Evolutionary conservation across 1,140 invertebrate genomes (phyloP), one percentile per base, ranked within the genome.

Genomic region (Drosophila orosa): DNA sequence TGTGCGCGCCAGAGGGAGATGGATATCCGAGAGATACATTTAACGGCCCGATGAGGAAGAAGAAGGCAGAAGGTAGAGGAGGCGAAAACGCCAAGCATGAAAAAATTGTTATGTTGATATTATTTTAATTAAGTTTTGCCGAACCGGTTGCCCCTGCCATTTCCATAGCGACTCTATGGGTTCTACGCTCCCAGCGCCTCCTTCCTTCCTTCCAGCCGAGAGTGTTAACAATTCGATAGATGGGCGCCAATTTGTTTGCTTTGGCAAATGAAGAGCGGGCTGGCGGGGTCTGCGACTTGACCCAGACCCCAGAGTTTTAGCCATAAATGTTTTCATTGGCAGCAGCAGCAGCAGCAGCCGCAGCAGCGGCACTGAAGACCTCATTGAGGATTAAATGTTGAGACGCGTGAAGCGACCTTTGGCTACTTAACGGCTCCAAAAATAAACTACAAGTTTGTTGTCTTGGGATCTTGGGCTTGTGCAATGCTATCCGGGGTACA

Each of bases 41-140:
- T 72, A 72, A 72, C 59, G 66, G 67, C 72, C 65, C 79, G 62
- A 62, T 67, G 84, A 87, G 83, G 83, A 82, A 86, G 71, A 68
- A 68, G 74, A 65, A n/a, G n/a, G n/a, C n/a, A n/a, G n/a, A 66
- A 71, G 72, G 72, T 57, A 69, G 59, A 35, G 58, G 37, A 37
- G 58, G 47, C n/a, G 61, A 42, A 47, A 62, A 19, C 56, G 37
- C 37, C 39, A 54, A 59, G 67, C 62, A 54, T 55, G 57, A 71
- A 86, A 83, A 90, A 90, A 83, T 80, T 90, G 81, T 91, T 91
- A 85, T 91, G 78, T 84, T 89, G 80, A 79, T 90, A 91, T 91
- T 91, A 90, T 91, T 91, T 91, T 91, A 91, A 91, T 91, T 91
- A 91, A 91, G 89, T 89, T 89, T 87, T 80, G 75, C 79, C 42